phyloP scores from a whole-genome alignment of 2,113 vertebrate species.

The Probosciger aterrimus region DNA sequence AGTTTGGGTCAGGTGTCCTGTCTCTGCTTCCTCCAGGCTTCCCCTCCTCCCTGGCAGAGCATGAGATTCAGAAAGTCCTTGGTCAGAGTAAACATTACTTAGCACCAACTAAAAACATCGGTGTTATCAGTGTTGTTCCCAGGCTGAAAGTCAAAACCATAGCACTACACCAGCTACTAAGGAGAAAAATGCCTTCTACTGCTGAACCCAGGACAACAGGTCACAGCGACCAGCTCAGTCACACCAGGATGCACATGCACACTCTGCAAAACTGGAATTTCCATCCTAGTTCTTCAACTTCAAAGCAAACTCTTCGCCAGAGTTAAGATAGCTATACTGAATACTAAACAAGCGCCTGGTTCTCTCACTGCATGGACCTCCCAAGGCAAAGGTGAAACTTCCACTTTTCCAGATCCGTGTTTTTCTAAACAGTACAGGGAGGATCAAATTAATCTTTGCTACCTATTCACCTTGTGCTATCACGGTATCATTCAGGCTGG shows the following conservation, averaged over 20 bases:
- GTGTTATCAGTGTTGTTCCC: no score
- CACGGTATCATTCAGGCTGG: background rate
- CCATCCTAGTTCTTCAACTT: background rate
- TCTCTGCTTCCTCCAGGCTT: no score
- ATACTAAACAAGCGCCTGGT: background rate
- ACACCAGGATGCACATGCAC: background rate
- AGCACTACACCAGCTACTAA: no score
- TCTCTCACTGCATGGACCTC: background rate
- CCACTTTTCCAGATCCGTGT: background rate
- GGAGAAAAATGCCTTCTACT: no score
- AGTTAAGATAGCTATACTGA: background rate
- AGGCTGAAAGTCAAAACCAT: no score
- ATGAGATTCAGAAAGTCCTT: no score
- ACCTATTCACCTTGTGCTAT: background rate
- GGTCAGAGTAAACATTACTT: no score
- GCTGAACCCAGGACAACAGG: background rate
- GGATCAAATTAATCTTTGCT: background rate
- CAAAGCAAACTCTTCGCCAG: background rate
- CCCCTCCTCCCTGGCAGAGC: no score
- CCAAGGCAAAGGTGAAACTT: background rate
- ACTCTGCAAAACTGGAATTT: background rate
- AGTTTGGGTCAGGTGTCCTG: no score
- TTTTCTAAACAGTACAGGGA: background rate
- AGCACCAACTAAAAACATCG: no score
- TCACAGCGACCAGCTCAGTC: background rate